Base-by-base conservation (phyloP, 2,888 invertebrate species). In the Pimpla rufipes region DNA sequence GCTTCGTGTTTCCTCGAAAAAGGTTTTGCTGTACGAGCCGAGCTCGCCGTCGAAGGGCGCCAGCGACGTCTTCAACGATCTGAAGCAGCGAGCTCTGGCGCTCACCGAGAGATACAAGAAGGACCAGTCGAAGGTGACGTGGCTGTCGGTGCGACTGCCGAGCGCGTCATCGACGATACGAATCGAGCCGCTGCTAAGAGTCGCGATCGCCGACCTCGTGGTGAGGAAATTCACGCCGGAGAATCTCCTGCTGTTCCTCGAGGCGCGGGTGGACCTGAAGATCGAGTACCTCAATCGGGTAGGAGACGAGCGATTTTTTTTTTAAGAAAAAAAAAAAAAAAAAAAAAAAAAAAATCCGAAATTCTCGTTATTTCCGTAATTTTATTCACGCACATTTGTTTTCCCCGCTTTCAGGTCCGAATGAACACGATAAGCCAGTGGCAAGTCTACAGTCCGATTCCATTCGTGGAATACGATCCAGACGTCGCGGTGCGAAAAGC, bases 401-500 rank as follows among this genome's bases (percentile, higher is more conserved):
- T 29, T 29, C 5, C 29, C 5, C n/a, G n/a, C n/a, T 2, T 29
- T 5, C 92, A 97, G 97, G 97, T 98, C 11, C 96, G 99, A 81
- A 98, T 99, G 97, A 99, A 99, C 94, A 98, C 98, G 2, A 98
- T 99, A 85, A 94, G 94, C 87, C 96, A 97, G 86, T 96, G 96
- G 93, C 99, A 99, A 94, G 96, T 98, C 89, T 99, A 97, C 94
- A 96, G 96, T 90, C 98, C 99, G n/a, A 96, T 98, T 86, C 97
- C 97, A 21, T 99, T 98, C 94, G 95, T 96, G 89, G 97, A 98
- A 91, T 98, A 96, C 94, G 95, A 98, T 90, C 98, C 97, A 64
- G 95, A 95, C 89, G 94, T 96, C 86, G 94, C 91, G 16, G 55
- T 37, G 42, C 50, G 21, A 13, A 93, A 93, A 55, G 87, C 90